Base-by-base conservation (phyloP, 1,140 invertebrate genomes). In the Agrilus planipennis region DNA sequence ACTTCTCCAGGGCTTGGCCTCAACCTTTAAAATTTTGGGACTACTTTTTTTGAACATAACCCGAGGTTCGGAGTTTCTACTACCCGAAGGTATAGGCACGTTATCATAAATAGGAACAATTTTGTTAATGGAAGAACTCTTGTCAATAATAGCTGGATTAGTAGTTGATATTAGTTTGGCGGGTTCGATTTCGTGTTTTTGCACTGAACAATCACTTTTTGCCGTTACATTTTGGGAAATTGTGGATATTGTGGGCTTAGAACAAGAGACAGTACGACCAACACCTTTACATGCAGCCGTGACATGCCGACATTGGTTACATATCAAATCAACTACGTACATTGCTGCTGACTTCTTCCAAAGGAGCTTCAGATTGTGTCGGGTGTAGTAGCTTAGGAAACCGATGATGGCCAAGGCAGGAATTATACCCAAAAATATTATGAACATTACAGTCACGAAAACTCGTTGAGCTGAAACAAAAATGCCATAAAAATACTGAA, bases 381-480 rank as follows among this genome's bases (percentile, higher is more conserved):
- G 70, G 29, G 75, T 70, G 52, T 84, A 83, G 70, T 88, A 90
- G 9, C 77, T 57, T 3, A 83, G 61, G 46, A 86, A 73, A 2
- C 72, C 67, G 0, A 77, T 39, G 2, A 86, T 52, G 1, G 77
- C 69, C 10, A 77, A 45, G 32, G 76, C 60, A 5, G 88, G 87
- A 22, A 91, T 57, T 32, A 93, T 77, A 4, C 84, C 76, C 44
- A 92, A 69, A 69, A 93, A 89, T 39, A 90, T 73, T 32, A 90
- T 72, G 55, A 81, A 85, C 63, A 91, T 65, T 22, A 76, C 73
- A 47, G 77, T 76, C 57, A 79, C 71, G 57, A 86, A 71, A 50
- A 78, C 77, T 57, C 73, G 71, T 55, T 74, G 67, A 44, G 77
- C 86, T 87, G 69, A 43, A 77, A 72, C 41, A 55, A 49, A 58